A percentile compares a stretch with the other conserved stretches of the same genome.
These are phyloP conservation scores for Pipistrellus nathusii DNA, from an alignment of 2,797 vertebrate species.

Conservation along the genomic window DNA sequence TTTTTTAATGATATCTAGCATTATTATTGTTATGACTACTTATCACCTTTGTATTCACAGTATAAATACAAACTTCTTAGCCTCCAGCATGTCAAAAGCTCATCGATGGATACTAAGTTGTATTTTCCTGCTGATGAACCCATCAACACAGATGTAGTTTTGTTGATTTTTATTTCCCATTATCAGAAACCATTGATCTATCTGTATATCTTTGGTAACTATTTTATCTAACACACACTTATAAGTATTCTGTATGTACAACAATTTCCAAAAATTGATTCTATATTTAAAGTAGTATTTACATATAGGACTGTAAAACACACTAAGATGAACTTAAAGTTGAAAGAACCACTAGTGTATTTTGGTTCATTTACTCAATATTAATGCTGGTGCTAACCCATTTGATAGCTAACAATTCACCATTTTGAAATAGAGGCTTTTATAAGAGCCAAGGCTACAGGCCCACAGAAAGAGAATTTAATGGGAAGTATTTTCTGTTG, in stretches of 20 bases:
- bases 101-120: neutral
- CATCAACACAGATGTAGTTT: neutral
- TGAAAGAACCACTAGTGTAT: conserved; percentile 10
- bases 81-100: neutral
- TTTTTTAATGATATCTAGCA: neutral
- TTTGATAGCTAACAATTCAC: conserved; percentile 30
- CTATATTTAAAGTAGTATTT: conserved; percentile 11
- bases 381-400: conserved; percentile 28
- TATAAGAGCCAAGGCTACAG: conserved; percentile 5
- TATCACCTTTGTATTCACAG: neutral
- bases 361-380: conserved; percentile 35
- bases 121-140: neutral
- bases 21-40: neutral
- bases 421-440: conserved; percentile 56
- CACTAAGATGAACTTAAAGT: neutral
- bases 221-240: neutral
- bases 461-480: conserved; percentile 55
- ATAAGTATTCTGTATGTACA: neutral
- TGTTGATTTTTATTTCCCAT: neutral
- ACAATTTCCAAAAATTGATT: conserved; percentile 1
- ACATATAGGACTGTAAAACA: conserved; percentile 35
- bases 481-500: conserved; percentile 66
- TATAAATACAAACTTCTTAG: conserved; percentile 14
- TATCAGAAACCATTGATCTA: conserved; percentile 13
- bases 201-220: neutral